phyloP scores from a whole-genome alignment of 2,113 vertebrate species.

The Leptodactylus fuscus region DNA sequence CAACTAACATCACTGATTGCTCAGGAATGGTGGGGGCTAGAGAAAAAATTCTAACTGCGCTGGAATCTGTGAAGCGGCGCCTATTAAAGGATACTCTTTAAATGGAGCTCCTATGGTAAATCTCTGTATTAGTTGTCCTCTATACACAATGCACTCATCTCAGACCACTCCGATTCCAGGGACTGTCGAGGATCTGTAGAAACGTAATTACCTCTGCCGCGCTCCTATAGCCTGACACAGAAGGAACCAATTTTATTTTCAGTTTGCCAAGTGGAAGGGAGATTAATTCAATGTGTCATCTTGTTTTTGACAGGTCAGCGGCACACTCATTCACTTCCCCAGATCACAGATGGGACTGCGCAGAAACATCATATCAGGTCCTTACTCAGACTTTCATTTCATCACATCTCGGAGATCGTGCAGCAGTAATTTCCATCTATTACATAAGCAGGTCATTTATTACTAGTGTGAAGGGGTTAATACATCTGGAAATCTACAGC shows the following conservation, averaged over 20 bases:
- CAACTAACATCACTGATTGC: too few relatives aligned
- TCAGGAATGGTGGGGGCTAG: too few relatives aligned
- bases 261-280: conserved; percentile 38
- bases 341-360: conserved; percentile 40
- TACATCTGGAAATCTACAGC: too few relatives aligned
- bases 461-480: neutral
- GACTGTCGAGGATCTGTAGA: conserved; percentile 28
- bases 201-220: conserved; percentile 43
- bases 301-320: conserved; percentile 55
- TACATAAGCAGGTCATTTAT: neutral
- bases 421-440: neutral
- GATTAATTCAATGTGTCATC: conserved; percentile 50
- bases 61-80: too few relatives aligned
- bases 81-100: too few relatives aligned
- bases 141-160: neutral
- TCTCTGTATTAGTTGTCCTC: neutral
- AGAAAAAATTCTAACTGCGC: too few relatives aligned
- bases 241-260: conserved; percentile 41
- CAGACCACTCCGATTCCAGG: neutral
- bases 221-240: conserved; percentile 15
- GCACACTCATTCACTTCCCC: conserved; percentile 27
- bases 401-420: neutral
- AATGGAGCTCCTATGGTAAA: too few relatives aligned
- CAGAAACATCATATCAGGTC: conserved; percentile 8
- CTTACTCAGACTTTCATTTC: neutral